Evolutionary conservation across 2,797 vertebrate species (phyloP), one percentile per base, ranked within the genome.

Genomic region (Anisognathus igniventris): DNA sequence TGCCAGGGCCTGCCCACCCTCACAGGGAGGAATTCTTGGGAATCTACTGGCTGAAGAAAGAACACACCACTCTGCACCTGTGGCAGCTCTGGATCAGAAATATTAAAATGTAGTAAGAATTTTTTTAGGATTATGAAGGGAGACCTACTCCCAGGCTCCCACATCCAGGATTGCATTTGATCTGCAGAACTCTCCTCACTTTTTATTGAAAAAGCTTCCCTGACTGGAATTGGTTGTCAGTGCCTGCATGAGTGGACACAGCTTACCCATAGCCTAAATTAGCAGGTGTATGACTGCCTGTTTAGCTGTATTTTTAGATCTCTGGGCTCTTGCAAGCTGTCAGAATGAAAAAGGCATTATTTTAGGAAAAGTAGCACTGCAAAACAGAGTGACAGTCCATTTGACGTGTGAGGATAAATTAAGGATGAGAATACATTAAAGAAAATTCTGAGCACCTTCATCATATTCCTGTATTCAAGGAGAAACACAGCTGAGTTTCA

Each of bases 401-500:
- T 95, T 95, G 96, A 97, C 2, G 12, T 42, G 37, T 35, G 62
- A 80, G 78, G 90, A 90, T 94, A 92, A 97, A 94, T 82, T 71
- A 87, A 82, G 86, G 86, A 54, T 81, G 70, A 86, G 74, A 84
- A 35, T 40, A 76, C 21, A 33, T 47, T 84, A 77, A 84, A 96
- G 93, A 88, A 57, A 91, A 54, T 76, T 74, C 86, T 7, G 65
- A 95, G 74, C 6, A 20, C 87, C 91, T 93, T 92, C 21, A 10
- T 96, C 94, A 65, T 93, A 88, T 97, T 97, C 93, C 91, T 93
- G 7, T 31, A 57, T 77, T 94, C 21, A 64, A 92, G 95, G 91
- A 95, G 96, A 95, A 91, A 81, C 7, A 62, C 82, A 88, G 90
- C 66, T 73, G 88, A 91, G 95, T 96, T 98, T 98, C 95, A 50